Evolutionary conservation across 1,140 invertebrate species (phyloP), one percentile per base, ranked within the genome.

Genomic region (Ostrea denselamellosa): DNA sequence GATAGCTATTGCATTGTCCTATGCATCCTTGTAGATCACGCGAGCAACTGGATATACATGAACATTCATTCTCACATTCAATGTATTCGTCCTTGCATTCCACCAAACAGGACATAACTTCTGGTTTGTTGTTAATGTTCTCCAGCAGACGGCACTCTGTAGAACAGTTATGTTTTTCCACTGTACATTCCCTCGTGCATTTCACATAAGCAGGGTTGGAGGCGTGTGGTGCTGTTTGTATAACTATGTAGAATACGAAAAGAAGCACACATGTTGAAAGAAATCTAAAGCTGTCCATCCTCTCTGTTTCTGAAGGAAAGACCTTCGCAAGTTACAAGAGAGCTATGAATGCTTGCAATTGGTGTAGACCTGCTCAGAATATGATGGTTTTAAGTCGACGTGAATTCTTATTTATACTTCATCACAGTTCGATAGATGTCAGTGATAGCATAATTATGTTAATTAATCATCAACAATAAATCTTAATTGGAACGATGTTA

Each of bases 401-500:
- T 4, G 22, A 14, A 12, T 71, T 12, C 28, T 71, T 62, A 62
- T 71, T 28, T 71, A 71, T 71, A 34, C 22, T 34, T 9, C 22
- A 34, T 71, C 25, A 25, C 0, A 12, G 25, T 71, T 71, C 68
- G 22, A 71, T 28, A 25, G 25, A 22, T 71, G 68, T 71, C 68
- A 71, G 9, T 62, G 14, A 62, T 14, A 62, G 5, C 28, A 28
- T 71, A 71, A 71, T 71, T 71, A 71, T 34, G 28, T 71, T 71
- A 25, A 71, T 71, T 71, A 25, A 71, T 71, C 68, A 71, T 28
- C 14, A 71, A 28, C 28, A 71, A 71, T 8, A n/a, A 68, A 68
- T 68, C n/a, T 25, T 68, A 68, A 68, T 68, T 68, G n/a, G 65
- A 25, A 10, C 22, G 25, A 9, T 28, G 25, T 71, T 71, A 14